phyloP scores from a whole-genome alignment of 2,113 vertebrate genomes.

The Rafetus swinhoei region DNA sequence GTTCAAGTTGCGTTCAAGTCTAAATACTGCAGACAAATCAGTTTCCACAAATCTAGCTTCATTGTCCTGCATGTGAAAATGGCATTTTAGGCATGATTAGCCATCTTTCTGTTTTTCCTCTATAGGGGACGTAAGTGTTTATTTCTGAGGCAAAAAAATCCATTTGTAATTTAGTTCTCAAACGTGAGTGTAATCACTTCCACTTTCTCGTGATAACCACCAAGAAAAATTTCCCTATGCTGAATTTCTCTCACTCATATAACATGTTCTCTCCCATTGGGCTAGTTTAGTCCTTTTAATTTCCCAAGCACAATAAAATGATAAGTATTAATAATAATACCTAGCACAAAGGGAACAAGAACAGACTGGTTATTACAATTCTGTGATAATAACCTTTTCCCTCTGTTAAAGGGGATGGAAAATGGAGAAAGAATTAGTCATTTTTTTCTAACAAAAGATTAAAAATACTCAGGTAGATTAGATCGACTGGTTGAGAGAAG shows the following conservation, averaged over 20 bases:
- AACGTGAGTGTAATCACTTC: background rate
- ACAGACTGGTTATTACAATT: slow-evolving; percentile 35
- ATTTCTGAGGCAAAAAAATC: background rate
- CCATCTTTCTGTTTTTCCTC: background rate
- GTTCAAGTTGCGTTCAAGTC: background rate
- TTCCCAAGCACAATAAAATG: slow-evolving; percentile 33
- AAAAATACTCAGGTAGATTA: background rate
- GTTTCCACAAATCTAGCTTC: background rate
- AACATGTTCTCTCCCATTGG: background rate
- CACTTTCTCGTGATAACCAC: background rate
- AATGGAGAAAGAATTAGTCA: background rate
- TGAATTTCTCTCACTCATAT: background rate
- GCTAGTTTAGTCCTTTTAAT: slow-evolving; percentile 29
- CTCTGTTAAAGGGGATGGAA: background rate
- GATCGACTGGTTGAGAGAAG: background rate
- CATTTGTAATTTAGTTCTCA: background rate
- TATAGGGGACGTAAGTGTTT: background rate
- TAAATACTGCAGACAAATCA: background rate
- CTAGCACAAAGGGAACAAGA: slow-evolving; percentile 23
- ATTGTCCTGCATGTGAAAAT: background rate
- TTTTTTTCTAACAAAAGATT: slow-evolving; percentile 27
- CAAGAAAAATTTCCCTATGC: background rate
- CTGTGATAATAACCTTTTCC: background rate
- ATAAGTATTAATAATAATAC: slow-evolving; percentile 42
- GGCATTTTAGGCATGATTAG: background rate